A percentile compares a stretch with the other conserved stretches of the same genome.
Evolutionary conservation across 2,797 vertebrate species (phyloP).

Genomic region (Antrozous pallidus): DNA sequence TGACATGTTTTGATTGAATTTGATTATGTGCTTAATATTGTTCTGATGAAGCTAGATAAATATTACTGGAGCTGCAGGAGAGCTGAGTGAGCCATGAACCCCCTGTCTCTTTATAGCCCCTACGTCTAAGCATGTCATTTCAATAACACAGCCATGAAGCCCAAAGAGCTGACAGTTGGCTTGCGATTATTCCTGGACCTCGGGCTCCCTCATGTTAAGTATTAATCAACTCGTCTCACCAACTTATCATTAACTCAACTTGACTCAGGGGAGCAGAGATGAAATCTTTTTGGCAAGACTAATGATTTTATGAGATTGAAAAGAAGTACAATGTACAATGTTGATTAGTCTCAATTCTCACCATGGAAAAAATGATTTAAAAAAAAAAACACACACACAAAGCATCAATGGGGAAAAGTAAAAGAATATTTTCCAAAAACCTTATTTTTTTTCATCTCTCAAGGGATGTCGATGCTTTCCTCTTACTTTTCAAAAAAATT

Average conservation of each 20-base stretch:
- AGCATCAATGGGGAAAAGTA: background rate
- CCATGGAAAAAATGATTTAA: background rate
- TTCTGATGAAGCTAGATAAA: background rate
- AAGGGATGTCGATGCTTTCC: background rate
- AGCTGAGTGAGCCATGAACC: background rate
- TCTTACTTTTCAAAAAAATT: background rate
- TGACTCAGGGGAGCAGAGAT: slow-evolving; percentile 47
- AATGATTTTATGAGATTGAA: slow-evolving; percentile 51
- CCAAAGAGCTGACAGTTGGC: slow-evolving; percentile 68
- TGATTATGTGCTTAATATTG: background rate
- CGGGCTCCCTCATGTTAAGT: slow-evolving; percentile 47
- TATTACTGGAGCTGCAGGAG: background rate
- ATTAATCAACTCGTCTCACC: slow-evolving; percentile 25
- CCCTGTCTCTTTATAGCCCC: slow-evolving; percentile 24
- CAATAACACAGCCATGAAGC: slow-evolving; percentile 41
- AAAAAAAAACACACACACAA: background rate
- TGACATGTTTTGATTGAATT: background rate
- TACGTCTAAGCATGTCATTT: slow-evolving; percentile 53
- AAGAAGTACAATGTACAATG: slow-evolving; percentile 47
- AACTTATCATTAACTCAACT: slow-evolving; percentile 58
- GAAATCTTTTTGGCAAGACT: slow-evolving; percentile 62
- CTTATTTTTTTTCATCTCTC: background rate
- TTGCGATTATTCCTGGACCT: slow-evolving; percentile 64
- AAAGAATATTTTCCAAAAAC: background rate
- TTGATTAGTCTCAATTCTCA: background rate